Evolutionary conservation across 2,888 invertebrate genomes (phyloP), one percentile per base, ranked within the genome.

Genomic region (Agonopterix alstromeriana): DNA sequence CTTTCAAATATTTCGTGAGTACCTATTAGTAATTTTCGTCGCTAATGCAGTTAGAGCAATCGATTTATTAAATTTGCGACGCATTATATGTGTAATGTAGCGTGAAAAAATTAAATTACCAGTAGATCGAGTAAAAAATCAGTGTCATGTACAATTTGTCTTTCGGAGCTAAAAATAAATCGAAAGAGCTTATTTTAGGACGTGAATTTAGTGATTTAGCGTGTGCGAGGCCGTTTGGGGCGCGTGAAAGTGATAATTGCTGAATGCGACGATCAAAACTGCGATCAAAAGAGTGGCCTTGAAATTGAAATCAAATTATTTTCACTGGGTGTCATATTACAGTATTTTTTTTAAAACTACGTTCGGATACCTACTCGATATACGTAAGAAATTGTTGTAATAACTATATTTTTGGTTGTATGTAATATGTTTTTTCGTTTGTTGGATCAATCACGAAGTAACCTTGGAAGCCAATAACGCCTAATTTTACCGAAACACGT

Each of bases 151-250:
- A 57, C 4, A 67, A 69, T 64, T 60, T 67, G 63, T 65, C 67
- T 73, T 67, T 58, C 55, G 56, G 64, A 65, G 63, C 87, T 87
- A 88, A 78, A 87, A 85, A 85, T 87, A 86, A 67, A 72, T 62
- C 73, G 63, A 71, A 57, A 66, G 64, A 66, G 64, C 70, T 71
- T 85, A 84, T 84, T 86, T 85, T 79, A 69, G 80, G 83, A 72
- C 69, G 62, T 78, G 72, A 73, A 84, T 81, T 84, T 82, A 73
- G 80, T 77, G 76, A 80, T 74, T 82, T 82, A 72, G 81, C 79
- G 70, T 72, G 72, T 70, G 73, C 60, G 70, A 72, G 72, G 61
- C 70, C 65, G 66, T 76, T 77, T 74, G 74, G 77, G 76, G 74
- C 68, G 74, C 74, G 77, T 73, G 82, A 82, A 83, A 85, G 81